Conservation (phyloP, 2,888 invertebrate species). For the Arrhopalites spinosus region DNA sequence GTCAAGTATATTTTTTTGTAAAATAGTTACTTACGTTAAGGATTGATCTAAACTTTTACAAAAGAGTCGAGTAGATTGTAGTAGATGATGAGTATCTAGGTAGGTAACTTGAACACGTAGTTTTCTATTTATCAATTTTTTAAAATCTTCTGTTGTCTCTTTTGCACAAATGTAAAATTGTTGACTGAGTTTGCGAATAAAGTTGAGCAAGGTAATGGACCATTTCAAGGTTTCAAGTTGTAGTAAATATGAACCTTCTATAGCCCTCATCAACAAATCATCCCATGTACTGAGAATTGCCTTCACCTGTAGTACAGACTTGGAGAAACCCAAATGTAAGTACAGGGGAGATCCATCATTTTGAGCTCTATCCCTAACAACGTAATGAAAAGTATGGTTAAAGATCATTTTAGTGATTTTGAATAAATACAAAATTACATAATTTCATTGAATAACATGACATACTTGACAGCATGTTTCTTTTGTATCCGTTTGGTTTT, state of each 20-base stretch:
- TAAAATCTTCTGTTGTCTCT: background rate
- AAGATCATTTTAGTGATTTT: background rate
- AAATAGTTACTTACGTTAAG: background rate
- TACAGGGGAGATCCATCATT: too few relatives aligned
- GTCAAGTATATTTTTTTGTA: background rate
- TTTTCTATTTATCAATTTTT: background rate
- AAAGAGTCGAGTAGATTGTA: background rate
- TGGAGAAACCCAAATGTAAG: constrained; percentile 5
- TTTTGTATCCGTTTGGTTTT: too few relatives aligned
- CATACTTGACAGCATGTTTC: too few relatives aligned
- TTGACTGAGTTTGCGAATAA: constrained; percentile 5
- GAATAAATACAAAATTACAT: background rate
- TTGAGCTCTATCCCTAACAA: background rate
- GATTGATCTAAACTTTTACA: background rate
- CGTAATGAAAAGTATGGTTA: background rate
- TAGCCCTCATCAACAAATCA: background rate
- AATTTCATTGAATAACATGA: background rate
- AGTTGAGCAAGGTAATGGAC: constrained; percentile 1
- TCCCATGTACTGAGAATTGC: background rate
- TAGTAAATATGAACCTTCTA: background rate
- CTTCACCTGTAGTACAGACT: background rate
- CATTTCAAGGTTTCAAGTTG: background rate
- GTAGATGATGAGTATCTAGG: background rate
- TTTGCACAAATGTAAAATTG: background rate
- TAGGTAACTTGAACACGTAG: background rate